Base-by-base conservation (phyloP, 2,888 invertebrate genomes). In the Athalia rosae region DNA sequence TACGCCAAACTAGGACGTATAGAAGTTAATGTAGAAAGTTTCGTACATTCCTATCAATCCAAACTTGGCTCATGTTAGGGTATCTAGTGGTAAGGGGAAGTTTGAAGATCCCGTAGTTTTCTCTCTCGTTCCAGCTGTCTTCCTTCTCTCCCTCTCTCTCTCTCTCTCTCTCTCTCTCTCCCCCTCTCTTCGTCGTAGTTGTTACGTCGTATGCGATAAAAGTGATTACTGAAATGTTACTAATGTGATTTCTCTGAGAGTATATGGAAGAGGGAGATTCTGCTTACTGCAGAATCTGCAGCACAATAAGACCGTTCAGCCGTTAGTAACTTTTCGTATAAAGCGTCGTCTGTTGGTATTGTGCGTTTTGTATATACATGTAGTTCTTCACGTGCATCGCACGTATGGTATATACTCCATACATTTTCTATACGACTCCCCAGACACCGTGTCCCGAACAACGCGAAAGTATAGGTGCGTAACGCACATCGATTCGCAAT, bases 221-320 rank as follows among this genome's bases (percentile, higher is more conserved):
- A 84, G 82, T 83, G 84, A 84, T 85, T 86, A 84, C 82, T 81
- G 83, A 85, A 86, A 84, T 79, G 85, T 86, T 80, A 82, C 83
- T 84, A 84, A 85, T 85, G 83, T 81, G 83, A 86, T 85, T 86
- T 84, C 67, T 50, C 53, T 67, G 11, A 43, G 50, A 50, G 45
- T 7, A 45, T 28, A 45, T 8, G 43, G 5, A 28, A 6, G 63
- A 63, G 63, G 43, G 45, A n/a, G 6, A 28, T 53, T 67, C 50
- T 50, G 50, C 8, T 11, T 53, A n/a, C 53, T 53, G n/a, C n/a
- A 79, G 71, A 62, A 48, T 50, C 13, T 53, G 45, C 45, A 63
- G 59, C 59, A 77, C 77, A 77, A 77, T 77, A 53, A 11, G 63
- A 41, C 63, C 78, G 66, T 48, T 74, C 76, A 63, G n/a, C 64